These are phyloP conservation scores for Eremophila alpestris DNA, from an alignment of 2,797 vertebrate genomes.

Conservation along the genomic window DNA sequence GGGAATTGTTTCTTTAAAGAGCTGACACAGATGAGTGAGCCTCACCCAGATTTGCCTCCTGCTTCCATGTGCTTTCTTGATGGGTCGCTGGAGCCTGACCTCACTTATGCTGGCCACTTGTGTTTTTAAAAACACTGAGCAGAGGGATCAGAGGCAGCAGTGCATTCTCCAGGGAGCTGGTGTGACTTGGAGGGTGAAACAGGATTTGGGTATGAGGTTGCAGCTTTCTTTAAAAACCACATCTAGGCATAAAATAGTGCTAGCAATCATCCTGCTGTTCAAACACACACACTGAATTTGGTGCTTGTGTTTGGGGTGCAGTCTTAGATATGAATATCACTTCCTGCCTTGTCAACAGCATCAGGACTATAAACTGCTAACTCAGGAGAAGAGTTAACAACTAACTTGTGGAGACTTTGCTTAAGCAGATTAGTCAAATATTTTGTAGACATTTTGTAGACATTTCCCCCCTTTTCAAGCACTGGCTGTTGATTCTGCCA, in stretches of 20 bases:
- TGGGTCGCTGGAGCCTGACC: slow-evolving; percentile 26
- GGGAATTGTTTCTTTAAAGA: neutral
- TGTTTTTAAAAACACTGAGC: neutral
- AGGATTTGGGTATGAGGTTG: neutral
- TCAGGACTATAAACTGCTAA: neutral
- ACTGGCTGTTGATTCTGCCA: neutral
- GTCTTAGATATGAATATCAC: neutral
- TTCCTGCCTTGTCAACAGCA: neutral
- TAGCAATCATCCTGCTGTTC: neutral
- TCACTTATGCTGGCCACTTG: neutral
- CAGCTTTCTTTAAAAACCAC: neutral
- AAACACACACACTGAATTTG: neutral
- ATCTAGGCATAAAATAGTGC: neutral
- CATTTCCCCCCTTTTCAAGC: neutral
- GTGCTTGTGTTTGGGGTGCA: neutral
- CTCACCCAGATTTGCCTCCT: slow-evolving; percentile 13
- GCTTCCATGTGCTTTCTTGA: neutral
- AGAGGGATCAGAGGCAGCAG: neutral
- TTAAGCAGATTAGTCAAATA: neutral
- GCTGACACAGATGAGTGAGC: slow-evolving; percentile 8
- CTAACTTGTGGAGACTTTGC: neutral
- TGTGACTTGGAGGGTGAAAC: neutral
- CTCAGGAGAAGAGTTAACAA: neutral
- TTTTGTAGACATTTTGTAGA: neutral
- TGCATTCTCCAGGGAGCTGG: neutral